Evolutionary conservation across 2,888 invertebrate species (phyloP), one percentile per base, ranked within the genome.

Genomic region (Abrostola tripartita): DNA sequence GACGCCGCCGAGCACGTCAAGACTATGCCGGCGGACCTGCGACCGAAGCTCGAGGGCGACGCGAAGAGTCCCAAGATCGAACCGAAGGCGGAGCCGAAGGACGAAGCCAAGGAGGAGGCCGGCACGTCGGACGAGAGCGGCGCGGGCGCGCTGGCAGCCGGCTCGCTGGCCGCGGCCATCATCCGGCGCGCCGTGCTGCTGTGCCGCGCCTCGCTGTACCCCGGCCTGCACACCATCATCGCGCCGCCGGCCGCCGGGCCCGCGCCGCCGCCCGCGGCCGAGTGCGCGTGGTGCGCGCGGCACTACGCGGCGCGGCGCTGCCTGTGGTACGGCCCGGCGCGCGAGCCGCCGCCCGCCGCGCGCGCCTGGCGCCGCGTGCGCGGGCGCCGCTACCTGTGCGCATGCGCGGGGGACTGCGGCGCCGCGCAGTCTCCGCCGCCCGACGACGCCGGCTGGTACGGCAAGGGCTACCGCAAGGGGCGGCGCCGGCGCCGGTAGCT

Each of bases 381-480:
- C 63, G 89, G 90, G 9, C 96, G 96, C 79, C 94, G 95, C 74
- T 96, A 95, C 89, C 96, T 96, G 81, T 96, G 97, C 90, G 95
- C 96, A 68, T 96, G 97, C 89, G 96, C 90, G 95, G 81, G 61
- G 81, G 95, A 24, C 24, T 24, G 24, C 64, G 80, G 66, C 52
- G 81, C 56, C 53, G 64, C 68, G 55, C 55, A 63, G 59, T 51
- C 63, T 62, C 67, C 60, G 52, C 55, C 60, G 52, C 96, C 96
- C 67, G 52, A 54, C 63, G 56, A 52, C 47, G 75, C 55, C 51
- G 98, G 98, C 55, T 98, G 98, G 98, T 98, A 97, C 92, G 98
- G 98, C 71, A 98, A 98, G 94, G 98, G 98, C 7, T 97, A 97
- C 90, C 96, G 97, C 79, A 98, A 98, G 92, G 96, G 96, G 52